A percentile compares a stretch with the other conserved stretches of the same genome.
phyloP scores from a whole-genome alignment of 2,888 invertebrate genomes.

The Agrilus cyanescens region DNA sequence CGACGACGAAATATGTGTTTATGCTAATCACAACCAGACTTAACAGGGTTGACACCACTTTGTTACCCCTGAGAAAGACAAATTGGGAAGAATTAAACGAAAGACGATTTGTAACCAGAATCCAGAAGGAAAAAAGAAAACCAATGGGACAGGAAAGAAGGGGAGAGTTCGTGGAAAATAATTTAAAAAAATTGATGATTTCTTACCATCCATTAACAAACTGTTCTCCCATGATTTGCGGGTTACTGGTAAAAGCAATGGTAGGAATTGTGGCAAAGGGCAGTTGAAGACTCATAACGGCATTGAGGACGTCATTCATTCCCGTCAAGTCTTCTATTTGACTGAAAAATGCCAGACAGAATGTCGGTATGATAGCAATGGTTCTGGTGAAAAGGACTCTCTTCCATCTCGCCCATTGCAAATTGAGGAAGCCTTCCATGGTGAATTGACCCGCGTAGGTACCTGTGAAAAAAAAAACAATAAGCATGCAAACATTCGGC shows the following conservation, averaged over 20 bases:
- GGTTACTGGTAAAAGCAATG: constrained; percentile 72
- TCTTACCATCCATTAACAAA: constrained; percentile 70
- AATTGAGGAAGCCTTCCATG: constrained; percentile 79
- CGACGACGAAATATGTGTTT: constrained; percentile 66
- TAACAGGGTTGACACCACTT: constrained; percentile 52
- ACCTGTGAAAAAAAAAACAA: constrained; percentile 16
- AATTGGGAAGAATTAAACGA: neutral
- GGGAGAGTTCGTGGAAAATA: neutral
- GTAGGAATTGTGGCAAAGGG: constrained; percentile 82
- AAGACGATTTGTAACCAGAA: neutral
- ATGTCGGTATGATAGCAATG: constrained; percentile 68
- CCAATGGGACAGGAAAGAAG: neutral
- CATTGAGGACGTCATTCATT: constrained; percentile 80
- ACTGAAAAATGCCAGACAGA: constrained; percentile 56
- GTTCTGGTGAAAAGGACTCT: constrained; percentile 72
- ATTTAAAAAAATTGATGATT: neutral
- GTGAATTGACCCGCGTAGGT: constrained; percentile 83
- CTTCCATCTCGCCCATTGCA: constrained; percentile 80
- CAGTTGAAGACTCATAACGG: constrained; percentile 74
- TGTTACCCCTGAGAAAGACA: constrained; percentile 49
- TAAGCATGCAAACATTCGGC: neutral
- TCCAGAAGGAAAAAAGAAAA: neutral
- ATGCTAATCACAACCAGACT: constrained; percentile 62
- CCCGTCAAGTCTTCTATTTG: constrained; percentile 56
- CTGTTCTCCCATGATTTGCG: constrained; percentile 63